Evolutionary conservation across 2,113 vertebrate genomes (phyloP).

Genomic region (Cheilinus undulatus): DNA sequence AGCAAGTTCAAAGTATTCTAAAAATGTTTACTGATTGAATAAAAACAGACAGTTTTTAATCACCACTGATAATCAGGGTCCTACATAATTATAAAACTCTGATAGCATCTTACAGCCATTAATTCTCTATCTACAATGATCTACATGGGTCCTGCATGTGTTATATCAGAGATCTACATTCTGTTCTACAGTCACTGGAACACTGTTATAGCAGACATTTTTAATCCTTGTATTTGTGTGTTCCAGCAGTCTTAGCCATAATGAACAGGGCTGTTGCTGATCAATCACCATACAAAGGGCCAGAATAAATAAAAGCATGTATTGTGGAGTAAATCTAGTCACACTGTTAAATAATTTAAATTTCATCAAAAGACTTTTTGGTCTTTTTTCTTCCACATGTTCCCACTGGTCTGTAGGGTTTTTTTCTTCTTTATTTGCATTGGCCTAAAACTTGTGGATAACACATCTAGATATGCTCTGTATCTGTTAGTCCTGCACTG

Average conservation of each 20-base stretch:
- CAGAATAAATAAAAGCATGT: background rate
- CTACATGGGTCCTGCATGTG: background rate
- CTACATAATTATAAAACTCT: background rate
- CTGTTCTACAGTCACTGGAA: no score
- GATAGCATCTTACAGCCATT: background rate
- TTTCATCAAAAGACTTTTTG: background rate
- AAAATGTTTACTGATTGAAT: background rate
- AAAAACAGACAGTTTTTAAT: background rate
- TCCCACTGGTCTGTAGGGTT: background rate
- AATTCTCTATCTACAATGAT: background rate
- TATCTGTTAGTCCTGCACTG: constrained; percentile 3
- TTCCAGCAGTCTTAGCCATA: no score
- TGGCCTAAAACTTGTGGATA: background rate
- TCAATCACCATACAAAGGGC: no score
- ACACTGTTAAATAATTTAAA: background rate
- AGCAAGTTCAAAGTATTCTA: background rate
- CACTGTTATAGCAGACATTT: no score
- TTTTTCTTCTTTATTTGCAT: no score
- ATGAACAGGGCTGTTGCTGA: no score
- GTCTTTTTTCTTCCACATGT: background rate
- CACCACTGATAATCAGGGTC: no score
- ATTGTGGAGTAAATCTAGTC: background rate
- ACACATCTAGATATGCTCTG: background rate
- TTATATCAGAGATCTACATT: background rate
- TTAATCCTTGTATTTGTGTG: no score